These are phyloP conservation scores for Seladonia tumulorum DNA, from an alignment of 2,888 invertebrate species.

Conservation along the genomic window DNA sequence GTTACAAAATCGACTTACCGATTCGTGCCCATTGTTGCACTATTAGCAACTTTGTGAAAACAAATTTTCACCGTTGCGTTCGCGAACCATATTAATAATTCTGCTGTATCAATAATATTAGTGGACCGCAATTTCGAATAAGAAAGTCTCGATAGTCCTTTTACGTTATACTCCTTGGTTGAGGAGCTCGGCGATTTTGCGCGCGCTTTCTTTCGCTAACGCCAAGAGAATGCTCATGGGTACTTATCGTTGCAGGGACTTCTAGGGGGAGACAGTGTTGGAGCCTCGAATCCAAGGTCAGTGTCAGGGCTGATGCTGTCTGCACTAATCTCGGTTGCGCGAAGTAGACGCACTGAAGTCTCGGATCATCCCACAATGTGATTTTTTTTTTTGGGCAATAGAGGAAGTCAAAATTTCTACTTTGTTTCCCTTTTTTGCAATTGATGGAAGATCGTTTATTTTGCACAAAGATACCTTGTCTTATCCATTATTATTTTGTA, in stretches of 20 bases:
- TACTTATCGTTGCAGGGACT: conserved; percentile 59
- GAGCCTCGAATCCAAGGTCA: conserved; percentile 69
- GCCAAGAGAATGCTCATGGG: conserved; percentile 38
- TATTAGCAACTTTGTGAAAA: neutral
- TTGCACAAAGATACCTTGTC: too few relatives aligned
- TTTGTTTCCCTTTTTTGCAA: too few relatives aligned
- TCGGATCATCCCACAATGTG: conserved; percentile 23
- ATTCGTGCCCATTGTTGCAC: neutral
- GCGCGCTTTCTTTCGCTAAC: conserved; percentile 55
- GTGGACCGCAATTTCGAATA: conserved; percentile 9
- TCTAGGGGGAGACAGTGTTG: conserved; percentile 52
- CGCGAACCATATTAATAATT: neutral
- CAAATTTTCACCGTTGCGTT: neutral
- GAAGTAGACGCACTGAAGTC: conserved; percentile 34
- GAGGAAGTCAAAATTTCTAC: neutral
- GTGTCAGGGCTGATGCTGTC: conserved; percentile 68
- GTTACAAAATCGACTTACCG: neutral
- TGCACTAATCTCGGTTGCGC: conserved; percentile 46
- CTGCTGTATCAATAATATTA: neutral
- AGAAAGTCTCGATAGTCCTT: conserved; percentile 10
- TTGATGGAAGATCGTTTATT: too few relatives aligned
- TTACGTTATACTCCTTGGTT: conserved; percentile 31
- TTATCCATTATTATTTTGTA: neutral
- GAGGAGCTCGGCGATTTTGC: conserved; percentile 41
- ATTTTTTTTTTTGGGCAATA: neutral